Evolutionary conservation across 2,113 vertebrate genomes (phyloP).

Genomic region (Strix uralensis): DNA sequence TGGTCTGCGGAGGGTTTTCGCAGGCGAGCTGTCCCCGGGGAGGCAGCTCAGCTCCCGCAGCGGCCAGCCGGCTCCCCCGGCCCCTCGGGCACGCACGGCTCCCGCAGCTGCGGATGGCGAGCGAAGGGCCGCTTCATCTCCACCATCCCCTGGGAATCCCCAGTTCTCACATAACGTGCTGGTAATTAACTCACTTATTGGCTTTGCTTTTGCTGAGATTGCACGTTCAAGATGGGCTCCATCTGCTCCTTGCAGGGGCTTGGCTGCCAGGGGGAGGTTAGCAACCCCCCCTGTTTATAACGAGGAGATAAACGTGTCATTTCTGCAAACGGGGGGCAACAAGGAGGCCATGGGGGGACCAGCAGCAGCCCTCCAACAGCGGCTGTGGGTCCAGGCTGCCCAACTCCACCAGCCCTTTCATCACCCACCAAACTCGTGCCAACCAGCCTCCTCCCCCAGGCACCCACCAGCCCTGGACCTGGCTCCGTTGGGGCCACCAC

Average conservation of each 20-base stretch:
- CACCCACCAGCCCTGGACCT: neutral
- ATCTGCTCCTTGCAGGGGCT: constrained; percentile 36
- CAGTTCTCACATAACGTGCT: neutral
- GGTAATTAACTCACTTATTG: constrained; percentile 74
- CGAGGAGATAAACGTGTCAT: neutral
- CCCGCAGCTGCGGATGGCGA: neutral
- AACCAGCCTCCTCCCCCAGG: neutral
- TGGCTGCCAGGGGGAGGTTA: neutral
- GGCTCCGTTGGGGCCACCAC: accelerated
- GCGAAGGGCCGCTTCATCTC: neutral
- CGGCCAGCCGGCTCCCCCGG: accelerated
- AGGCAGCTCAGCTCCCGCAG: neutral
- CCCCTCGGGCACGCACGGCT: neutral
- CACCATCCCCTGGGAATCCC: constrained; percentile 15
- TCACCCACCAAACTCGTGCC: neutral
- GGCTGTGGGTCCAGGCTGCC: neutral
- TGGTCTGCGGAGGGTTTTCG: accelerated
- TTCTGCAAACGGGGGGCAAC: accelerated
- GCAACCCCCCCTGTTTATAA: neutral
- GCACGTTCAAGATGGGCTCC: constrained; percentile 57
- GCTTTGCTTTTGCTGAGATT: constrained; percentile 71
- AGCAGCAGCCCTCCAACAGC: neutral
- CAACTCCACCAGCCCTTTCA: neutral
- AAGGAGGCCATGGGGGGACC: accelerated
- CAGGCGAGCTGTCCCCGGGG: accelerated